Evolutionary conservation across 2,888 invertebrate species (phyloP), one percentile per base, ranked within the genome.

Genomic region (Microctonus hyperodae): DNA sequence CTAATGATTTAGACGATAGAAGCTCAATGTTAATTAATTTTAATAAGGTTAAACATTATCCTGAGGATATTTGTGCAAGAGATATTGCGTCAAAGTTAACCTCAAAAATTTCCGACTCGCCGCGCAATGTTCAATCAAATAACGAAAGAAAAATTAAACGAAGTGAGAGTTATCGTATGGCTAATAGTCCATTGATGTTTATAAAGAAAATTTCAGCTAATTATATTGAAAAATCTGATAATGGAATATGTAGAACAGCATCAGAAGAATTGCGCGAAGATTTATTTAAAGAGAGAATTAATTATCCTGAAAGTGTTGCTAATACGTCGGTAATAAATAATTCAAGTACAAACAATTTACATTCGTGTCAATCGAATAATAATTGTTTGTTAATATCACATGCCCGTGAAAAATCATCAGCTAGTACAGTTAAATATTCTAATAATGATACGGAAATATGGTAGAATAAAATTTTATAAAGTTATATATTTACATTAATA

Each of bases 111-210:
- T n/a, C 68, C 82, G 4, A 75, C 77, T n/a, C 0, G 78, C 4
- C 72, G 56, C 55, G 68, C 55, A 16, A 44, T 44, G n/a, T 33
- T 6, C 20, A 66, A 1, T 48, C 72, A 31, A 72, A 69, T 1
- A 28, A 51, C 11, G 81, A 81, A 33, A 78, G 81, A 0, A 89
- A 89, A 85, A 86, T 94, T 56, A 92, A 92, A 84, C 90, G 94
- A 69, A 93, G 92, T 81, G 92, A 94, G 82, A 94, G 94, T 84
- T 94, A 94, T 81, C 90, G 93, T 72, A 88, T 92, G 83, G 94
- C 94, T 16, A 94, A 94, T 84, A 90, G 89, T 73, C 89, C 90
- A 25, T 87, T 90, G 71, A 87, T 90, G 84, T 89, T 88, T 40
- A 89, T 91, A 60, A 89, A 88, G 83, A 90, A 81, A 60, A 74